Percentiles rank a stretch among this genome's conserved stretches.
Conservation (phyloP, 53 echinoderm and acorn worm genomes). For the Pentamera pediparva region DNA sequence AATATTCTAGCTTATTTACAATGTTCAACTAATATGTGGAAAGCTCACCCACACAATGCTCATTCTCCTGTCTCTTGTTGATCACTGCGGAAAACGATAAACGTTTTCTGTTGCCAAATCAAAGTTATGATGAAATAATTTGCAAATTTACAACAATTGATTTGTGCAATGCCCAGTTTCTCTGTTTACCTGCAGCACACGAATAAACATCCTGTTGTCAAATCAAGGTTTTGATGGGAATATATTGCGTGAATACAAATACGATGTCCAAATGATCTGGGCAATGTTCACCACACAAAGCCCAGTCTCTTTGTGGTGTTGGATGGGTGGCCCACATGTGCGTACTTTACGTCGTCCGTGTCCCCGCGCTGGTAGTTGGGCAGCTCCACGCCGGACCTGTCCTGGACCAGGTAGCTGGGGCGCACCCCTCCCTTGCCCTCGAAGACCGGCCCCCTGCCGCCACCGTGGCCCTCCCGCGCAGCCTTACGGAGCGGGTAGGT, state of each 20-base stretch:
- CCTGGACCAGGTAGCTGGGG: slow-evolving; percentile 85
- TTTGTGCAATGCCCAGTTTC: not conserved
- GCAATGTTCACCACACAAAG: slow-evolving; percentile 72
- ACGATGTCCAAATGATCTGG: no score
- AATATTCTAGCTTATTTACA: no score
- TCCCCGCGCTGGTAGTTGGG: slow-evolving; percentile 81
- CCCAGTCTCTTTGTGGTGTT: slow-evolving; percentile 83
- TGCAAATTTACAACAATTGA: no score
- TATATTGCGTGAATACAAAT: no score
- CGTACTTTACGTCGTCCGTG: slow-evolving; percentile 83
- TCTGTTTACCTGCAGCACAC: not conserved
- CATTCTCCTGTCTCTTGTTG: no score
- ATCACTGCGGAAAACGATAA: no score
- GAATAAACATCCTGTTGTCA: no score
- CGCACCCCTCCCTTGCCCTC: slow-evolving; percentile 94
- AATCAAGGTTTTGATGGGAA: no score
- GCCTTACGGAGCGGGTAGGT: slow-evolving; percentile 88
- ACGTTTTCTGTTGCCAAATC: no score
- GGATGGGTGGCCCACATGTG: slow-evolving; percentile 71
- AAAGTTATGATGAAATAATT: no score
- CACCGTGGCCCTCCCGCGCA: slow-evolving; percentile 90
- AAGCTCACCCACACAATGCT: no score
- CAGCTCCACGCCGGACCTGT: slow-evolving; percentile 72
- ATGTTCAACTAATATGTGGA: no score
- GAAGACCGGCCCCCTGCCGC: slow-evolving; percentile 88